A percentile compares a stretch with the other conserved stretches of the same genome.
Evolutionary conservation across 2,113 vertebrate genomes (phyloP).

Genomic region (Lepus americanus): DNA sequence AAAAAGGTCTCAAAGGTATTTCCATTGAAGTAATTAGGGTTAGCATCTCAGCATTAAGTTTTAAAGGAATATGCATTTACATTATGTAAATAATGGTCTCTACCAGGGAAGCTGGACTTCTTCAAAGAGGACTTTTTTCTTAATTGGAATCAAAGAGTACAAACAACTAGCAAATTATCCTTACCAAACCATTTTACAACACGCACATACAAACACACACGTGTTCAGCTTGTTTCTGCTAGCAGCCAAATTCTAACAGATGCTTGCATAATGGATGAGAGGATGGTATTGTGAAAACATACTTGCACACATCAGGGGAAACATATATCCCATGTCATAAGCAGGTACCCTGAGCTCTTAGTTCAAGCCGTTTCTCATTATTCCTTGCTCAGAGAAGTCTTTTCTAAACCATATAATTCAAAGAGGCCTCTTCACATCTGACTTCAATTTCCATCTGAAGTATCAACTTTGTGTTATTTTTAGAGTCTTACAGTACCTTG

Average conservation of each 20-base stretch:
- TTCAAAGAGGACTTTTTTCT: neutral
- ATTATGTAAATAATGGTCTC: neutral
- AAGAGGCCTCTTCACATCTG: neutral
- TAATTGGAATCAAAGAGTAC: neutral
- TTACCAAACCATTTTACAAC: rapidly evolving
- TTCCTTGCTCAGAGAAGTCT: neutral
- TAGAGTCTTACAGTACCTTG: neutral
- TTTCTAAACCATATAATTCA: neutral
- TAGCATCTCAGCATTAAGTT: neutral
- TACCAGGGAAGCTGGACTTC: neutral
- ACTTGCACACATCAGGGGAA: neutral
- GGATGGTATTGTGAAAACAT: neutral
- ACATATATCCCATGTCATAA: neutral
- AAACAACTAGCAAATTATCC: neutral
- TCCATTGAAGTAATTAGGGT: neutral
- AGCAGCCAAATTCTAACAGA: neutral
- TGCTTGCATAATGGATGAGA: neutral
- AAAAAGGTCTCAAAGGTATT: neutral
- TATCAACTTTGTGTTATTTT: neutral
- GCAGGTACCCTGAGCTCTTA: neutral
- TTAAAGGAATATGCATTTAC: neutral
- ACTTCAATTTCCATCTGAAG: neutral
- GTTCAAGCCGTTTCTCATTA: neutral
- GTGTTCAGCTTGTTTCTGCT: neutral
- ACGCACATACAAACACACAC: neutral